These are phyloP conservation scores for Coptodon bakossiorum DNA, from an alignment of 2,113 vertebrate species.

Conservation along the genomic window DNA sequence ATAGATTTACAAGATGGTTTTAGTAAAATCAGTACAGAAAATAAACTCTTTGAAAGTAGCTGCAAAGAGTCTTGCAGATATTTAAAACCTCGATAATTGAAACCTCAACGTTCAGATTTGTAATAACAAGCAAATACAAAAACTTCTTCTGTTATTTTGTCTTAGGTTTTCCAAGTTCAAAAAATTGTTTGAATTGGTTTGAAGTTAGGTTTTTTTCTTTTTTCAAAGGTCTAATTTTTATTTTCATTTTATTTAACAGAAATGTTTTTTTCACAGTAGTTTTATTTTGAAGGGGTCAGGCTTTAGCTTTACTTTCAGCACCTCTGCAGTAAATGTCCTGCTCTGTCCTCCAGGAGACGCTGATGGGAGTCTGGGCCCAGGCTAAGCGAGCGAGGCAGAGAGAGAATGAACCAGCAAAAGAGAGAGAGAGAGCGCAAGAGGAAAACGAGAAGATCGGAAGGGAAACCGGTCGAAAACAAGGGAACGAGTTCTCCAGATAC, in stretches of 20 bases:
- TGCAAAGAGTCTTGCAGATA: background rate
- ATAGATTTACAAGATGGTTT: background rate
- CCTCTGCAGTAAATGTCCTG: slow-evolving; percentile 45
- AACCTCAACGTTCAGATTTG: background rate
- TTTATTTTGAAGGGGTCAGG: background rate
- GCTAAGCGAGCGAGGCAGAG: slow-evolving; percentile 33
- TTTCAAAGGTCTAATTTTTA: background rate
- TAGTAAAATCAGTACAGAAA: background rate
- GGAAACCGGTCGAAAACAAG: slow-evolving; percentile 25
- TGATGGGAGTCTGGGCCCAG: slow-evolving; percentile 59
- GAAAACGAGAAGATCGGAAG: slow-evolving; percentile 30
- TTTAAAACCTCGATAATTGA: background rate
- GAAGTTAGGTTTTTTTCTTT: background rate
- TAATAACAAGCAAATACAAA: background rate
- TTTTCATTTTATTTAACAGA: background rate
- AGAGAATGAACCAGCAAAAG: slow-evolving; percentile 15
- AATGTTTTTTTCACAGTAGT: background rate
- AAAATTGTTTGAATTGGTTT: background rate
- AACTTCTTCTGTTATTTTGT: background rate
- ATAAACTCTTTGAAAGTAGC: background rate
- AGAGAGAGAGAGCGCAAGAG: slow-evolving; percentile 21
- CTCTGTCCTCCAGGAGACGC: slow-evolving; percentile 73
- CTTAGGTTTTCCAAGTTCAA: background rate
- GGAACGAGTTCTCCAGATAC: slow-evolving; percentile 41
- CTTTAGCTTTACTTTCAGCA: background rate